These are phyloP conservation scores for Charaxes varanes DNA, from an alignment of 1,140 invertebrate species.

Conservation along the genomic window DNA sequence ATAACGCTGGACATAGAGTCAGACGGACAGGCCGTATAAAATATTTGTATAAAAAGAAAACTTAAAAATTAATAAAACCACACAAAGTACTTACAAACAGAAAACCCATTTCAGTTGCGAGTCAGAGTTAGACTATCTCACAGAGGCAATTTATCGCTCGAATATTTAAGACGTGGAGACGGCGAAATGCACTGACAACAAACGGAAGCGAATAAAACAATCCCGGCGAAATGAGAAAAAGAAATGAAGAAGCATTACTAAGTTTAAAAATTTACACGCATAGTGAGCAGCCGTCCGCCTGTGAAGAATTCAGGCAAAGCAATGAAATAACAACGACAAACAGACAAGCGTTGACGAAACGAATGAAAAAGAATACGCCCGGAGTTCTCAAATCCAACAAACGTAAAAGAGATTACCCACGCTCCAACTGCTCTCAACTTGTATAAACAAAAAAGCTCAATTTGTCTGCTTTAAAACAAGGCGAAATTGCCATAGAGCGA, in stretches of 20 bases:
- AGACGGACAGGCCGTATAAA: no score
- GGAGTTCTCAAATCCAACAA: conserved; percentile 62
- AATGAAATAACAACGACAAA: conserved; percentile 54
- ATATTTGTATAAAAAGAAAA: no score
- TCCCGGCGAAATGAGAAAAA: conserved; percentile 38
- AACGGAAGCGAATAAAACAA: conserved; percentile 33
- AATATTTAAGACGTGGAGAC: conserved; percentile 8
- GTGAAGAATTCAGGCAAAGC: conserved; percentile 44
- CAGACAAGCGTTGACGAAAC: conserved; percentile 53
- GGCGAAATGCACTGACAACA: conserved; percentile 28
- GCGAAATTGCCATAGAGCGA: conserved; percentile 55
- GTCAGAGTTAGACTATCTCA: no score
- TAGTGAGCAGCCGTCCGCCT: conserved; percentile 42
- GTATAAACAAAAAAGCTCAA: conserved; percentile 70
- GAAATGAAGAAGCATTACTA: conserved; percentile 37
- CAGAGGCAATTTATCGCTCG: conserved; percentile 14
- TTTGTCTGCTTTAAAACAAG: conserved; percentile 65
- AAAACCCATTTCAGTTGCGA: no score
- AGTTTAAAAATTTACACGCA: conserved; percentile 67
- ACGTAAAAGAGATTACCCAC: conserved; percentile 71
- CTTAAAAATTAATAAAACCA: no score
- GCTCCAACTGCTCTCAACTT: conserved; percentile 66
- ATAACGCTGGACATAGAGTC: no score
- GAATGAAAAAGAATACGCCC: conserved; percentile 53
- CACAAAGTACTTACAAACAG: no score